A percentile compares a stretch with the other conserved stretches of the same genome.
phyloP scores from a whole-genome alignment of 92 coral and sea anemone species.

The Scolanthus callimorphus region DNA sequence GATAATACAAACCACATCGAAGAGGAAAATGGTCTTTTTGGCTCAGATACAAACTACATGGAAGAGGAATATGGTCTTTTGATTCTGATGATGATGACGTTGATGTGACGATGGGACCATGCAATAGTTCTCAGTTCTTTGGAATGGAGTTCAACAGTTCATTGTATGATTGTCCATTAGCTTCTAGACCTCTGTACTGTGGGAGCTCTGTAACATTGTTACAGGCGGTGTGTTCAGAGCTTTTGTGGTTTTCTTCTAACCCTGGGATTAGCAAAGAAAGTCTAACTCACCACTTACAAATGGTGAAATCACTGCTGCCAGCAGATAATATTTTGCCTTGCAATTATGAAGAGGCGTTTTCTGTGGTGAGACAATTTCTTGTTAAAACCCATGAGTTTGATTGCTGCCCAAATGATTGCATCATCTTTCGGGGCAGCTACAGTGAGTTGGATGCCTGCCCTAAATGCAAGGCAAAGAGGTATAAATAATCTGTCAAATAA shows the following conservation, averaged over 20 bases:
- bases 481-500: no score
- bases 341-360: slow-evolving; percentile 13
- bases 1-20: no score
- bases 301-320: slow-evolving; percentile 10
- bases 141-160: no score
- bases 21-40: no score
- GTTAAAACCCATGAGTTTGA: slow-evolving; percentile 10
- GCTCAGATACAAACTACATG: no score
- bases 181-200: slow-evolving; percentile 20
- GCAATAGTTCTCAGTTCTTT: no score
- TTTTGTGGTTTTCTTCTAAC: slow-evolving; percentile 32
- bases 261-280: slow-evolving; percentile 33
- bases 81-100: no score
- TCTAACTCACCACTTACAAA: slow-evolving; percentile 8
- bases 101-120: no score
- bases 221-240: slow-evolving; percentile 21
- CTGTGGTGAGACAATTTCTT: slow-evolving; percentile 13
- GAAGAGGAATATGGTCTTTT: no score
- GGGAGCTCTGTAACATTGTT: slow-evolving; percentile 3
- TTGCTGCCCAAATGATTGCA: slow-evolving; percentile 27
- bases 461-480: slow-evolving; percentile 5
- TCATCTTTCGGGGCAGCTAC: slow-evolving; percentile 8
- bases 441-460: slow-evolving; percentile 11
- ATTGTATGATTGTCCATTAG: slow-evolving; percentile 2
- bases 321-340: slow-evolving; percentile 9